Evolutionary conservation across 2,888 invertebrate genomes (phyloP), one percentile per base, ranked within the genome.

Genomic region (Caenorhabditis macrosperma): DNA sequence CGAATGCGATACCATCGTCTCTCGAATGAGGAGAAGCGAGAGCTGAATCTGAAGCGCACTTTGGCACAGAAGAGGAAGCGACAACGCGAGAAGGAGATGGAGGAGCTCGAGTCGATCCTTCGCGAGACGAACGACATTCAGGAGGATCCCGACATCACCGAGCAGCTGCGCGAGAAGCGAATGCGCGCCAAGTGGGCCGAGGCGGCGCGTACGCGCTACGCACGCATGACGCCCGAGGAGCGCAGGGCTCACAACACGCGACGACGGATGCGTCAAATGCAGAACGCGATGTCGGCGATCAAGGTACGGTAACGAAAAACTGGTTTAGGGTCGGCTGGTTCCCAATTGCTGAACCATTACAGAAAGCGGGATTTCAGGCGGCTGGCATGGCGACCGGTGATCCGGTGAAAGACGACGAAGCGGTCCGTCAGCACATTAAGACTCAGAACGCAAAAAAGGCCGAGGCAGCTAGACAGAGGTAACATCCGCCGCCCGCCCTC

Each of bases 101-200:
- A 87, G 64, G 88, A 89, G 64, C 81, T 89, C 35, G 89, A 89
- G 55, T 71, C 82, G 35, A 90, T 89, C 33, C 79, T 89, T 3
- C 77, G 90, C 7, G 83, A 86, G 69, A 87, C 85, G 20, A 88
- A 88, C 55, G 89, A 89, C 61, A 89, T 89, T 55, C 76, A 88
- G 63, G 89, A 89, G 59, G 89, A 89, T 76, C 89, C 89, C 6
- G 89, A 89, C 52, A 86, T 89, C 35, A 88, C 88, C 7, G 90
- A 90, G 50, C 90, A 90, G 64, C 75, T 89, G 30, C 79, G 88
- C 0, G 89, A 89, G 78, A 89, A 88, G 60, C 66, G 89, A 38
- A 88, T 89, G 87, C 82, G 89, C 15, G 89, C 89, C 20, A 86
- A 88, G 60, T 89, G 89, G 89, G 89, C 89, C 2, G 89, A 89